These are phyloP conservation scores for Torymus auratus DNA, from an alignment of 2,888 invertebrate genomes.

Conservation along the genomic window DNA sequence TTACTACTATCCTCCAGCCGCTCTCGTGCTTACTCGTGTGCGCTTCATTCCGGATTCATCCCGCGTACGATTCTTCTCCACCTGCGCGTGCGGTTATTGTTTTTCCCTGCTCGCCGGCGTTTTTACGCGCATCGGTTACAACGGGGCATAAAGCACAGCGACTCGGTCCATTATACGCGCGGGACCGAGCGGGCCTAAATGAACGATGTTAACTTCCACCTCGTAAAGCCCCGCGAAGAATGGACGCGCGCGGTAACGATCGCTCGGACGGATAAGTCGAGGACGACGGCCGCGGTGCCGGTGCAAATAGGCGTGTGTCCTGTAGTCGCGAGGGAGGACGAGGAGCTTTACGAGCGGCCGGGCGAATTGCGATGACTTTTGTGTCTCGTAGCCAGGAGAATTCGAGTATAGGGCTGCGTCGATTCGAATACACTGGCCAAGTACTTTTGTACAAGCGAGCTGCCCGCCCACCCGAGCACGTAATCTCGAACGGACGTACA, in stretches of 20 bases:
- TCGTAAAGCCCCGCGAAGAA: constrained; percentile 43
- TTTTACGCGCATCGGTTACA: constrained; percentile 20
- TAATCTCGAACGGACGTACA: not conserved
- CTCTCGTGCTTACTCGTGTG: not conserved
- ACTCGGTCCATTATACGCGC: not conserved
- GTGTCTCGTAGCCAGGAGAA: no score
- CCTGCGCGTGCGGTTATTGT: constrained; percentile 39
- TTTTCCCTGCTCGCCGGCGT: constrained; percentile 8
- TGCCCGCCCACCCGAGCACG: no score
- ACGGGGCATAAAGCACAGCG: constrained; percentile 15
- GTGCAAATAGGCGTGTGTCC: constrained; percentile 23
- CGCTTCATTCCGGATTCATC: constrained; percentile 45
- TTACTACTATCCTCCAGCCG: constrained; percentile 26
- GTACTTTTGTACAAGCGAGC: no score
- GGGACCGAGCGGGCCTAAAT: constrained; percentile 14
- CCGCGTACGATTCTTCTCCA: not conserved
- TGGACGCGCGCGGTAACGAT: constrained; percentile 12
- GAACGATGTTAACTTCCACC: constrained; percentile 49
- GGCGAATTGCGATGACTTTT: no score
- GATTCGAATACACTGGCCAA: no score
- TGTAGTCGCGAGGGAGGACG: no score
- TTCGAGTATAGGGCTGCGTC: no score
- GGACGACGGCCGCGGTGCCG: not conserved
- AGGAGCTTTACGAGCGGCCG: no score
- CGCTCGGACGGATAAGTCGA: constrained; percentile 25